phyloP scores from a whole-genome alignment of 2,113 vertebrate species.

The Dicerorhinus sumatrensis region DNA sequence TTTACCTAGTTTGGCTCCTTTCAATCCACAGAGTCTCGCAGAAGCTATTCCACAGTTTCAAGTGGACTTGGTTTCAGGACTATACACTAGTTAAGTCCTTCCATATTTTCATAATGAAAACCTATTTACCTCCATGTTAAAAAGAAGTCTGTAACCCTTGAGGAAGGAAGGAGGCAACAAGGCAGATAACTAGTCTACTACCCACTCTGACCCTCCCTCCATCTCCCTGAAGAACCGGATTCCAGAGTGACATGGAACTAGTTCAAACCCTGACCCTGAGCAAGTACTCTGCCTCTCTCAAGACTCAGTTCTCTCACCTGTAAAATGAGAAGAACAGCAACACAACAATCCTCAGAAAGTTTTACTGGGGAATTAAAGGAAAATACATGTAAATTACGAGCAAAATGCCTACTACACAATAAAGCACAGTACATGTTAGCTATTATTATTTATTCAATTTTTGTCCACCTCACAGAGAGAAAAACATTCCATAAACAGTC shows the following conservation, averaged over 20 bases:
- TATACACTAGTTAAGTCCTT: not conserved
- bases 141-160: not conserved
- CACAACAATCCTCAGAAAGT: not conserved
- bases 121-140: not conserved
- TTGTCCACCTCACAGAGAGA: not conserved
- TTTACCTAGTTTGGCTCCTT: not conserved
- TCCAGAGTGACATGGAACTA: not conserved
- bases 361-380: not conserved
- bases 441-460: not conserved
- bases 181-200: not conserved
- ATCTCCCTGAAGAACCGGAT: not conserved
- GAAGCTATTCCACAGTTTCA: not conserved
- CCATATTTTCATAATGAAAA: not conserved
- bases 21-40: not conserved
- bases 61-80: not conserved
- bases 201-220: not conserved
- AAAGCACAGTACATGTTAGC: not conserved
- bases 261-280: not conserved
- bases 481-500: not conserved
- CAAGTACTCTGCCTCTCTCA: not conserved
- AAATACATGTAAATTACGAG: not conserved
- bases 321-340: not conserved
- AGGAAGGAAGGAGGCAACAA: not conserved
- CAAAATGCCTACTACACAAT: not conserved
- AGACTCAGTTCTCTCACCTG: not conserved